Base-by-base conservation (phyloP, 1,140 invertebrate genomes). In the Drosophila fuyamai region DNA sequence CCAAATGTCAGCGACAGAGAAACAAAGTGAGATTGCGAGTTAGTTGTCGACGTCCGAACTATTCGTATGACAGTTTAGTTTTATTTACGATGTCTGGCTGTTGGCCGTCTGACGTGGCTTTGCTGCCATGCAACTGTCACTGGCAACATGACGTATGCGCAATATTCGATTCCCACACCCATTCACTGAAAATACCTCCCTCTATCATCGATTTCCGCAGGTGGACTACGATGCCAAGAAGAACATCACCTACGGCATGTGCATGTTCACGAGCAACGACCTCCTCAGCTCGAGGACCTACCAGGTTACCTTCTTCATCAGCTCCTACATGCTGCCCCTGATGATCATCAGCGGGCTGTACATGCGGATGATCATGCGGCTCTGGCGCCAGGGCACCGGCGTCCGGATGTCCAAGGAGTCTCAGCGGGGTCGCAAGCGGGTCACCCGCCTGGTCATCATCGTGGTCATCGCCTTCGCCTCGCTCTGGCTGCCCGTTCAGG, bases 401-500 rank as follows among this genome's bases (percentile, higher is more conserved):
- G 95, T 95, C 0, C 94, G 94, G 48, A 94, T 94, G 76, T 94
- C 94, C 29, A 94, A 94, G 12, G 94, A 94, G 77, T 94, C 94
- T 67, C 93, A 97, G 47, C 94, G 97, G 48, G 97, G 97, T 13
- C 97, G 98, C 92, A 96, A 96, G 92, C 94, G 98, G 62, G 98
- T 98, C 0, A 99, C 98, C 1, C 94, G 97, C 68, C 96, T 99
- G 94, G 97, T 99, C 1, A 94, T 98, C 10, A 96, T 98, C 6
- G 98, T 99, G 5, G 97, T 99, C 4, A 96, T 97, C 8, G 98
- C 98, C 29, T 99, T 99, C 91, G 98, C 98, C 13, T 94, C 98
- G 18, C 98, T 98, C 93, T 99, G 98, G 98, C 96, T 96, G 85
- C 98, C 98, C 0, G 96, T 99, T 82, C 98, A 98, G 94, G 95